Evolutionary conservation across 2,797 vertebrate genomes (phyloP), one percentile per base, ranked within the genome.

Genomic region (Characodon lateralis): DNA sequence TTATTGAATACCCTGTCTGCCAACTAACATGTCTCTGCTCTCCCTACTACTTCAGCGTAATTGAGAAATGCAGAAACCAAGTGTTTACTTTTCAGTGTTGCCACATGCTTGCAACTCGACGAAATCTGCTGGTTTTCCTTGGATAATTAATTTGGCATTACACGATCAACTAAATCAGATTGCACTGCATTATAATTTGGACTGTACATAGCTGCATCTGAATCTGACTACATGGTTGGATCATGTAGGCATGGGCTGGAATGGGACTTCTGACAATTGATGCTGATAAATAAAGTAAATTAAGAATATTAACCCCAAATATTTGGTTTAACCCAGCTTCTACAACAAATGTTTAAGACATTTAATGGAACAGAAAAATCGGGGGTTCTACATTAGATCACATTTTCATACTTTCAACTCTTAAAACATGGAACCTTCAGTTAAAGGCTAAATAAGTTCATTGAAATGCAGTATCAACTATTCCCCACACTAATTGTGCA

Each of bases 401-500:
- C 8, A 5, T 66, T 41, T 66, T 24, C 63, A 43, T 6, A 24
- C 24, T 41, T 41, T 13, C 5, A 41, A 65, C 16, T 39, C 2
- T 39, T 66, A 39, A 65, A 65, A 75, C 26, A 18, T 43, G 24
- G 5, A 20, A 5, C 6, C 3, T 72, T 39, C 28, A 39, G 22
- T 18, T 43, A 48, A 26, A 35, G 9, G 43, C 3, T 24, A 24
- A 66, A 31, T 28, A 58, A 3, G 18, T 22, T 78, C 28, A 68
- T 12, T 48, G 41, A 75, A 75, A 76, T 63, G 31, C 46, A 68
- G 68, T 13, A 55, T 63, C 16, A 46, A 65, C 18, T 70, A 72
- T 76, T 8, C 63, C 72, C 39, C 16, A 59, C 78, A 73, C 35
- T 59, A 2, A 63, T 3, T 48, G 39, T 72, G 46, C 82, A 71